Percentiles rank a stretch among this genome's conserved stretches.
Conservation (phyloP, 2,113 vertebrate species). For the Corydoras sp. region DNA sequence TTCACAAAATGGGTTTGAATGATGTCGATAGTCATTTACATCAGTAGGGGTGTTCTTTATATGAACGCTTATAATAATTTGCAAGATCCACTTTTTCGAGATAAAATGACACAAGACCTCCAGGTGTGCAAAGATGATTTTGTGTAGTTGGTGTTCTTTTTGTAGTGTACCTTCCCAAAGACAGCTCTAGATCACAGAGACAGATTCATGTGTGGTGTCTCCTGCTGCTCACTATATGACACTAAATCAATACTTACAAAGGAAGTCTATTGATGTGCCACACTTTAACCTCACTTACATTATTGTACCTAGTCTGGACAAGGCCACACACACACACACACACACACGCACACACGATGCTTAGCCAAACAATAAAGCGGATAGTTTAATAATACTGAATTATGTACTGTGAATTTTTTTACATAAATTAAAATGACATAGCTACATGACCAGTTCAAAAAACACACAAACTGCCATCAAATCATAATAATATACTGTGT, state of each 20-base stretch:
- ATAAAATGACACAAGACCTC: slow-evolving; percentile 28
- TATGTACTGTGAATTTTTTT: not conserved
- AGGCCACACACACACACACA: not conserved
- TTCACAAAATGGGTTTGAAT: slow-evolving; percentile 20
- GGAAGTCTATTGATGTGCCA: slow-evolving; percentile 30
- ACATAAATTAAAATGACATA: too few relatives aligned
- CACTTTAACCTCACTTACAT: slow-evolving; percentile 20
- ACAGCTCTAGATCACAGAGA: slow-evolving; percentile 28
- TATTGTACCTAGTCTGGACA: slow-evolving; percentile 28
- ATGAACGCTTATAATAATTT: slow-evolving; percentile 27
- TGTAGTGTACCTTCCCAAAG: slow-evolving; percentile 38
- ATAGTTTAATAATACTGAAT: too few relatives aligned
- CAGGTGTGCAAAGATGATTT: slow-evolving; percentile 43
- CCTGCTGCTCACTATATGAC: slow-evolving; percentile 37
- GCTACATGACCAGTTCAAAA: too few relatives aligned
- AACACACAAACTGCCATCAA: not conserved
- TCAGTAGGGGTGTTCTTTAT: slow-evolving; percentile 37
- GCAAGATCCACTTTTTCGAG: slow-evolving; percentile 20
- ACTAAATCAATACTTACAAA: slow-evolving; percentile 36
- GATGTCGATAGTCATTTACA: slow-evolving; percentile 38
- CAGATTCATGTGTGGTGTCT: slow-evolving; percentile 24
- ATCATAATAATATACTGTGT: not conserved
- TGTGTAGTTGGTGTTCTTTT: slow-evolving; percentile 36
- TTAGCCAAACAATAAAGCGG: not conserved
- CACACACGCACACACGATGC: not conserved